Evolutionary conservation across 2,797 vertebrate genomes (phyloP).

Genomic region (Glossophaga mutica): DNA sequence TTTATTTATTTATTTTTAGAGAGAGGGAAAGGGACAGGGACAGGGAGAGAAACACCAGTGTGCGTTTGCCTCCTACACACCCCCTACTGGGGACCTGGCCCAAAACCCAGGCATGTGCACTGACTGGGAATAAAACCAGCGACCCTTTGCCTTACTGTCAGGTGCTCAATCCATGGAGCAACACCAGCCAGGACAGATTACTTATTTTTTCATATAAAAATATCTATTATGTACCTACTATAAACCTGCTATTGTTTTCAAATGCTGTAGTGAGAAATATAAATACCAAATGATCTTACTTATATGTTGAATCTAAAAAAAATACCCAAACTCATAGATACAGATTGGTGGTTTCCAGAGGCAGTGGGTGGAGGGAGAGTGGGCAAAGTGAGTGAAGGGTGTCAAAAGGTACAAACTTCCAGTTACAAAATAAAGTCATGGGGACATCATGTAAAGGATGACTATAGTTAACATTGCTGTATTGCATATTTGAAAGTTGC

Average conservation of each 20-base stretch:
- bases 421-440: background rate
- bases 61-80: too few species aligned
- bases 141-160: too few species aligned
- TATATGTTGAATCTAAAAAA: background rate
- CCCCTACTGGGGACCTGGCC: too few species aligned
- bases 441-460: background rate
- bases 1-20: background rate
- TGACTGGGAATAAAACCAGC: too few species aligned
- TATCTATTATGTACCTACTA: background rate
- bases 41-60: too few species aligned
- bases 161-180: too few species aligned
- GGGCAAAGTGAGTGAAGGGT: background rate
- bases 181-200: too few species aligned
- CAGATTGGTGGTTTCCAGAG: background rate
- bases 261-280: background rate
- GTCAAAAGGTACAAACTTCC: background rate
- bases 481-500: background rate
- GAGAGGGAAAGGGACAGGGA: too few species aligned
- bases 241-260: background rate
- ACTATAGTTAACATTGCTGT: background rate
- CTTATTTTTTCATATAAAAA: background rate
- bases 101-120: too few species aligned
- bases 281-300: background rate
- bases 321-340: background rate
- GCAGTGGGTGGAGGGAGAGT: background rate